phyloP scores from a whole-genome alignment of 2,888 invertebrate species.

The Idaea biselata region DNA sequence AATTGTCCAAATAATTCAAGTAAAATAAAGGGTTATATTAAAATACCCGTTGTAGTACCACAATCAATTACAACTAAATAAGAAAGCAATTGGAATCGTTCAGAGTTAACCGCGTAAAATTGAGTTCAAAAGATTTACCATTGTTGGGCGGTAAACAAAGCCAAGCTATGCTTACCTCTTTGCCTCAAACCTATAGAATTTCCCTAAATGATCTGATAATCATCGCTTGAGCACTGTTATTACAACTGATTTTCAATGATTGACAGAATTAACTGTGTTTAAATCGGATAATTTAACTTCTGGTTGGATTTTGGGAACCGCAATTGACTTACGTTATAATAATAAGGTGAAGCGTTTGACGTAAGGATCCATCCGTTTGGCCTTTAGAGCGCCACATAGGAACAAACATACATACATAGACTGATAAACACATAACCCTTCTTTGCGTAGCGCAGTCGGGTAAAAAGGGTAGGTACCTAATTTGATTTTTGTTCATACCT shows the following conservation, averaged over 20 bases:
- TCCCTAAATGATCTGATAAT: neutral
- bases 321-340: neutral
- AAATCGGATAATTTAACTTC: neutral
- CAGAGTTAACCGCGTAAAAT: conserved; percentile 1
- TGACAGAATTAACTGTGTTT: neutral
- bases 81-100: neutral
- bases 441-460: too few species aligned
- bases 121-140: neutral
- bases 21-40: too few species aligned
- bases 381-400: too few species aligned
- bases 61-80: neutral
- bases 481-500: too few species aligned
- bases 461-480: too few species aligned
- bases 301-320: neutral
- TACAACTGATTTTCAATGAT: neutral
- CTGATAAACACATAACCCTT: too few species aligned
- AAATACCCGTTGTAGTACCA: neutral
- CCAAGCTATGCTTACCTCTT: neutral
- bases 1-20: neutral
- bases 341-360: too few species aligned
- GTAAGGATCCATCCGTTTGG: too few species aligned
- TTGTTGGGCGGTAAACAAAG: neutral
- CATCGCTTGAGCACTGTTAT: neutral
- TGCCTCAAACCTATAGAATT: neutral
- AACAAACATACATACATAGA: too few species aligned